These are phyloP conservation scores for Serranus cabrilla DNA, from an alignment of 2,797 vertebrate genomes.

Conservation along the genomic window DNA sequence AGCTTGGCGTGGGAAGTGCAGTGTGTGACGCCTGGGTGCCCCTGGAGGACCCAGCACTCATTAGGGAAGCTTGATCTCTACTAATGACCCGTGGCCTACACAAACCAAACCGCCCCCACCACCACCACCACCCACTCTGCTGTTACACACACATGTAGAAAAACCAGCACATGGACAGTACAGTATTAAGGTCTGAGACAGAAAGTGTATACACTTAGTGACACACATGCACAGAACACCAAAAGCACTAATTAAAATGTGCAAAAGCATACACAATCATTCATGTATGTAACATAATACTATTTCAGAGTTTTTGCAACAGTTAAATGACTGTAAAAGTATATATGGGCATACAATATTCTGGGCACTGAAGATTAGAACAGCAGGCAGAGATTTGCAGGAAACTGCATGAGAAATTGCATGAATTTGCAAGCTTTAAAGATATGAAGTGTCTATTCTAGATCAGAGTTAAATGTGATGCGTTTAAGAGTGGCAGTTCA, in stretches of 20 bases:
- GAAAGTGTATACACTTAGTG: conserved; percentile 21
- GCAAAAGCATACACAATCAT: background rate
- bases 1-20: conserved; percentile 81
- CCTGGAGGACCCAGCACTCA: conserved; percentile 82
- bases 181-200: conserved; percentile 15
- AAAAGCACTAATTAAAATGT: background rate
- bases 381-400: background rate
- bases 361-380: background rate
- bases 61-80: conserved; percentile 83
- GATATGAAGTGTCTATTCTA: background rate
- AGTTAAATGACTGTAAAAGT: background rate
- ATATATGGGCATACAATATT: background rate
- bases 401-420: background rate
- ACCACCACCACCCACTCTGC: conserved; percentile 66
- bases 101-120: conserved; percentile 66
- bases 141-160: conserved; percentile 42
- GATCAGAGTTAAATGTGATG: background rate
- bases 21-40: conserved; percentile 78
- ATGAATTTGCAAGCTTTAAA: background rate
- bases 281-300: background rate
- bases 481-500: no score
- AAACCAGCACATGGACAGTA: conserved; percentile 22
- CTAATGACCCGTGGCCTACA: conserved; percentile 82
- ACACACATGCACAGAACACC: background rate
- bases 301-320: background rate